Conservation (phyloP, 2,888 invertebrate genomes). For the Lissonota sp. region DNA sequence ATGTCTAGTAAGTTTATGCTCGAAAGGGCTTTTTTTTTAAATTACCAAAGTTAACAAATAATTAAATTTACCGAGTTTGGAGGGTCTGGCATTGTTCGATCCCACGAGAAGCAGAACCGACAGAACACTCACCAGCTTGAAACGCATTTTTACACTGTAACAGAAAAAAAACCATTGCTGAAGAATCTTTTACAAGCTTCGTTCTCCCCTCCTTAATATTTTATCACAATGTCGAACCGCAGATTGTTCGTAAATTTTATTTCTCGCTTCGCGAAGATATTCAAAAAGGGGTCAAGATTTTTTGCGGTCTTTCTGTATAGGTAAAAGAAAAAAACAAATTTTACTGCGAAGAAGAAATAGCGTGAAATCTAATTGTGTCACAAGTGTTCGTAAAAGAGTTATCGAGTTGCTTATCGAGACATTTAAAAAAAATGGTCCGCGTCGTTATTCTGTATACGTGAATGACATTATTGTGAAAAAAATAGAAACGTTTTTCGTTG, state of each 20-base stretch:
- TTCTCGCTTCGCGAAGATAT: constrained; percentile 21
- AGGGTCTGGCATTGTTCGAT: constrained; percentile 77
- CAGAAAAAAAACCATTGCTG: constrained; percentile 57
- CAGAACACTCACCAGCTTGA: constrained; percentile 73
- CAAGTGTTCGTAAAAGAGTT: not conserved
- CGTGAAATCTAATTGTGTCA: constrained; percentile 10
- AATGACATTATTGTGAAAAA: constrained; percentile 28
- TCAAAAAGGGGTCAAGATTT: constrained; percentile 35
- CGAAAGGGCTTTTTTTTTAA: not conserved
- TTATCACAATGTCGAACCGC: too few species aligned
- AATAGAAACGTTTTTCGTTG: constrained; percentile 27
- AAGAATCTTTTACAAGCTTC: not conserved
- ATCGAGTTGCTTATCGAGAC: too few species aligned
- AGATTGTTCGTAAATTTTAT: constrained; percentile 9
- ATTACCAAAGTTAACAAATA: not conserved
- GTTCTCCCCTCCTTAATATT: not conserved
- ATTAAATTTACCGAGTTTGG: constrained; percentile 75
- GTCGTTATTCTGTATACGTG: not conserved
- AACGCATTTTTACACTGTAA: constrained; percentile 81
- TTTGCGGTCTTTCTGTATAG: not conserved
- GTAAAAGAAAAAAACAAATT: not conserved
- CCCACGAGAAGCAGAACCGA: constrained; percentile 77
- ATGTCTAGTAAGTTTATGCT: not conserved
- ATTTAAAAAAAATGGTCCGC: too few species aligned
- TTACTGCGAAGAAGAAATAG: constrained; percentile 3